Base-by-base conservation (phyloP, 2,888 invertebrate genomes). In the Epinotia bilunana region DNA sequence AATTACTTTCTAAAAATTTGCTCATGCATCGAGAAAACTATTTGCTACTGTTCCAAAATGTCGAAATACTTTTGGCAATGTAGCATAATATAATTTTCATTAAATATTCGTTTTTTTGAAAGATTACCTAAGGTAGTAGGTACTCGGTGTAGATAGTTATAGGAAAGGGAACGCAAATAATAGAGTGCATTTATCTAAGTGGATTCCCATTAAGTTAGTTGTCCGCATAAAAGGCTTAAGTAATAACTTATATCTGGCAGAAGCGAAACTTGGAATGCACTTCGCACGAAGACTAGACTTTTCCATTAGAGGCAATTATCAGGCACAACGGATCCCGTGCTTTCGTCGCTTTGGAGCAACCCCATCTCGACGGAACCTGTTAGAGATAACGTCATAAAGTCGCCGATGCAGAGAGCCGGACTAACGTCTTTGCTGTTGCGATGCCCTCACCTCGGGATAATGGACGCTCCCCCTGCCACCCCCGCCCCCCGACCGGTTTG, bases 361-460 rank as follows among this genome's bases (percentile, higher is more conserved):
- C 87, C 88, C 83, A 81, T 82, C 83, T 85, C 86, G 91, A 89
- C 89, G 86, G 87, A 91, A 90, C 91, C 92, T 92, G 93, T 93
- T 93, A 93, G 91, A 90, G 93, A 93, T 93, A 93, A 93, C 91
- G 93, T 93, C 91, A 92, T 93, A 93, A 93, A 93, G 90, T 92
- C 92, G 87, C 88, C 90, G 90, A 90, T 87, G 91, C 91, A 87
- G 86, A 90, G 90, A 88, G 90, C 90, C 90, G 91, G 92, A 91
- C 91, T 91, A 91, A 90, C 91, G 90, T 91, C 91, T 92, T 92
- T 90, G 91, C 90, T 90, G 90, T 87, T 89, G 89, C 85, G 87
- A 84, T 87, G 88, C 87, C 88, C 89, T 89, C 89, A 89, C 91
- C 88, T 88, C 87, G 86, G 86, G 88, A 91, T 93, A 92, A 92